A percentile compares a stretch with the other conserved stretches of the same genome.
Evolutionary conservation across 2,113 vertebrate species (phyloP).

Genomic region (Cavia porcellus): DNA sequence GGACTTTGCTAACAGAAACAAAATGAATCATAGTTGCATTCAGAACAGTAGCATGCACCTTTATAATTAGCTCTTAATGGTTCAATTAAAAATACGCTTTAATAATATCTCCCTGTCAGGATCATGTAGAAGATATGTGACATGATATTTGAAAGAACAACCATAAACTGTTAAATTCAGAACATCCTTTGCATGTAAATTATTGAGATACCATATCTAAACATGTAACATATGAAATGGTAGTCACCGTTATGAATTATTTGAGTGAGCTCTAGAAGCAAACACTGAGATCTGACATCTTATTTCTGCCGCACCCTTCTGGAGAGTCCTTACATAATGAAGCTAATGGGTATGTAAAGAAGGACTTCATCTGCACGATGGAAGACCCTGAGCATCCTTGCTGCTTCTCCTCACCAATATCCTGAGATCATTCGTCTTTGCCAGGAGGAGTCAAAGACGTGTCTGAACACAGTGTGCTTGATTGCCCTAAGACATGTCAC

Average conservation of each 20-base stretch:
- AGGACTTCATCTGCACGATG: background rate
- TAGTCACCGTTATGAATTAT: background rate
- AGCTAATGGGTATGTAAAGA: background rate
- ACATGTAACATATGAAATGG: background rate
- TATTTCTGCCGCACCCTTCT: background rate
- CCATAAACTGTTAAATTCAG: background rate
- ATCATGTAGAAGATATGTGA: background rate
- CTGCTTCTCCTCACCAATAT: background rate
- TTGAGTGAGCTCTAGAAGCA: background rate
- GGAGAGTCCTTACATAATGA: background rate
- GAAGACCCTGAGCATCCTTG: background rate
- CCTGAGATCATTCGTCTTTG: background rate
- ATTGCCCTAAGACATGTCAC: rapidly evolving
- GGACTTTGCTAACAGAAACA: background rate
- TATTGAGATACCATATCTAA: background rate
- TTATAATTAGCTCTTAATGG: background rate
- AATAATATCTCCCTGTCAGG: background rate
- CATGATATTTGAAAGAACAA: background rate
- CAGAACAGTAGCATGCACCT: background rate
- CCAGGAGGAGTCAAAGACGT: background rate
- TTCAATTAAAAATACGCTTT: background rate
- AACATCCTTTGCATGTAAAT: background rate
- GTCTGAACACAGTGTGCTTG: background rate
- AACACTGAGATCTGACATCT: background rate
- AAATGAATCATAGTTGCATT: background rate